Base-by-base conservation (phyloP, 1,140 invertebrate species). In the Uloborus diversus region DNA sequence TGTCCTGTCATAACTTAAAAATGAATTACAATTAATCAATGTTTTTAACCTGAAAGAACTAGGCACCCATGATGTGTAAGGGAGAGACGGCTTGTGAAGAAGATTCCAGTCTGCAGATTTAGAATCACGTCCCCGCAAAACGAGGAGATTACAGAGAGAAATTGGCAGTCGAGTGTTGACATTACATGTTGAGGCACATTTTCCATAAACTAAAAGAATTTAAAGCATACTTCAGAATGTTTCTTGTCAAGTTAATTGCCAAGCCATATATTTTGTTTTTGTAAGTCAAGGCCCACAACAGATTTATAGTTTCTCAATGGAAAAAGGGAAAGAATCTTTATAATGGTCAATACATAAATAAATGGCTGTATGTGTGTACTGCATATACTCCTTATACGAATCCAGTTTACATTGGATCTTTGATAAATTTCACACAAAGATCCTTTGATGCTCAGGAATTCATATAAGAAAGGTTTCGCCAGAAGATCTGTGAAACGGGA, bases 11-110 rank as follows among this genome's bases (percentile, higher is more conserved):
- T 69, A 62, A 35, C 27, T 25, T 7, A 76, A 30, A 37, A 76
- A 61, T 5, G 71, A 65, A 49, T 14, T 30, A 11, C 27, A 5
- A 32, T 76, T 35, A n/a, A 3, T 71, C 80, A 33, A 69, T 13
- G 28, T 69, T 35, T 81, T 68, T 2, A 81, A n/a, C 17, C 64
- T 66, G 4, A 32, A 30, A 30, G 35, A 7, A 25, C 25, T 17
- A 9, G 80, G 80, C 0, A 76, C 33, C 80, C 80, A 81, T 0
- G 70, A 62, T 1, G 64, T 56, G 53, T 81, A 81, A 14, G 64
- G 62, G 11, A 81, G 17, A 7, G 70, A 61, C 5, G 66, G 79
- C 42, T 80, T 64, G 17, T 73, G 57, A 30, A 81, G 32, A 11
- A 69, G 23, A 20, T 51, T 33, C 13, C 32, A 17, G 53, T 81